Conservation (phyloP, 2,888 invertebrate genomes). For the Pollenia angustigena region DNA sequence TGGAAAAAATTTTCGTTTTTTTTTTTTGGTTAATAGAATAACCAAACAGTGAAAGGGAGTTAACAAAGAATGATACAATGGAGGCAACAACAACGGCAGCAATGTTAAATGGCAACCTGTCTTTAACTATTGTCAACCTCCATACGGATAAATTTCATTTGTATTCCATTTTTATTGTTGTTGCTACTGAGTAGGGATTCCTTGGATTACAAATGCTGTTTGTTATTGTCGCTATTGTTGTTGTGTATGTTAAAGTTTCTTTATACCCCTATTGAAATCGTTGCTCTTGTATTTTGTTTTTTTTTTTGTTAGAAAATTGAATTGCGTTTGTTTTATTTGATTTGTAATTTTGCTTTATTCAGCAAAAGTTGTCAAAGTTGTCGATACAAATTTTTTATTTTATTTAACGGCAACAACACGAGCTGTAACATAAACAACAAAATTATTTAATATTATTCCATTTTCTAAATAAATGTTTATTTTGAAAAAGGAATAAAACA, state of each 20-base stretch:
- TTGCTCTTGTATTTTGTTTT: constrained; percentile 3
- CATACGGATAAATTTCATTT: constrained; percentile 26
- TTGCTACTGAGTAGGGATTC: constrained; percentile 30
- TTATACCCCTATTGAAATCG: constrained; percentile 50
- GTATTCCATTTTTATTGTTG: constrained; percentile 26
- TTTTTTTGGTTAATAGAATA: constrained; percentile 1
- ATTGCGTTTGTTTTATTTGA: constrained; percentile 66
- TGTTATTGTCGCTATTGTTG: neutral
- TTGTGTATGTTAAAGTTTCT: constrained; percentile 6
- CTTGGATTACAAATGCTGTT: constrained; percentile 34
- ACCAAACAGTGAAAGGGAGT: constrained; percentile 61
- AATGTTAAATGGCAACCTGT: constrained; percentile 62
- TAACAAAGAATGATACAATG: constrained; percentile 28
- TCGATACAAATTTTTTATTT: constrained; percentile 22
- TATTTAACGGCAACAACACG: constrained; percentile 7
- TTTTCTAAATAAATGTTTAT: constrained; percentile 20
- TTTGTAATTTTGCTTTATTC: constrained; percentile 64
- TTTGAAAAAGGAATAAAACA: constrained; percentile 2
- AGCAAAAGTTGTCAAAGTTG: constrained; percentile 52
- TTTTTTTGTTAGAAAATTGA: constrained; percentile 27
- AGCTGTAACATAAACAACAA: neutral
- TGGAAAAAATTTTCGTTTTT: neutral
- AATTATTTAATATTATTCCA: constrained; percentile 25
- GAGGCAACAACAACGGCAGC: constrained; percentile 7
- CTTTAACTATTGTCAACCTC: constrained; percentile 52